phyloP scores from a whole-genome alignment of 92 coral and sea anemone species.

The Porites rus region DNA sequence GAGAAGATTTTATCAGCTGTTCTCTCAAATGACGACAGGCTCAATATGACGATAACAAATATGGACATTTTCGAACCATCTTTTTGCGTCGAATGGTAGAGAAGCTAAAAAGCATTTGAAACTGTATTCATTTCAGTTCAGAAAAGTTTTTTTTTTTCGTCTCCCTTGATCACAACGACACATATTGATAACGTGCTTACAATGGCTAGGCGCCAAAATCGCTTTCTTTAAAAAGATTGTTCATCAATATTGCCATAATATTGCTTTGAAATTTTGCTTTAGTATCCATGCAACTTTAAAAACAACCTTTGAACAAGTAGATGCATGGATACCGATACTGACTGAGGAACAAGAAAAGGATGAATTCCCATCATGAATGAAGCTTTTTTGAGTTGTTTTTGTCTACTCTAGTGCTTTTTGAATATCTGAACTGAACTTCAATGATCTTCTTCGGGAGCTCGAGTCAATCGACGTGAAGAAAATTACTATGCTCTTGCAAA shows the following conservation, averaged over 20 bases:
- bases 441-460: too few relatives aligned
- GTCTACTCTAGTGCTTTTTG: background rate
- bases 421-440: background rate
- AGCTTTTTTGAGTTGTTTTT: background rate
- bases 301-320: background rate
- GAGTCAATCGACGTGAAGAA: background rate
- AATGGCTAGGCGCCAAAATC: background rate
- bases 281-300: conserved; percentile 19
- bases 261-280: background rate
- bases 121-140: background rate
- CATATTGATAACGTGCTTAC: background rate
- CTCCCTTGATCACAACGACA: background rate
- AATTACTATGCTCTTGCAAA: too few relatives aligned
- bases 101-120: background rate
- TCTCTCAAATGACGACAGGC: background rate
- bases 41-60: background rate
- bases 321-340: background rate
- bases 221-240: too few relatives aligned
- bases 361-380: background rate
- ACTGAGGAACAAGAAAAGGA: background rate
- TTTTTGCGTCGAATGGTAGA: background rate
- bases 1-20: background rate
- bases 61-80: background rate
- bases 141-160: background rate
- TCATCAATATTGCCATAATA: background rate